Base-by-base conservation (phyloP, 2,797 vertebrate genomes). In the Xenopus petersii region DNA sequence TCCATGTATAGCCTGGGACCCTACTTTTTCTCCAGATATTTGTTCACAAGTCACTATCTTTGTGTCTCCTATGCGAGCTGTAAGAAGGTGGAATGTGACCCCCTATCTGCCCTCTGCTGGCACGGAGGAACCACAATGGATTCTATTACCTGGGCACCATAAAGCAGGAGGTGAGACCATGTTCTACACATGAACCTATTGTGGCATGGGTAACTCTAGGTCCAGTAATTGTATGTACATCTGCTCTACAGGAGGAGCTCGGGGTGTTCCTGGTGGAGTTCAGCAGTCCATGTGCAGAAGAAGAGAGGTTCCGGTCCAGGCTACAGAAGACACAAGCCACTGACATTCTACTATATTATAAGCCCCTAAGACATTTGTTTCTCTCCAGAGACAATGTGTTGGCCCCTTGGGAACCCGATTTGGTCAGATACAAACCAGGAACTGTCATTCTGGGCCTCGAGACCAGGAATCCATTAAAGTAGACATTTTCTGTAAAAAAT, bases 71-170 rank as follows among this genome's bases (percentile, higher is more conserved):
- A 74, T 12, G 73, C 81, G 3, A 75, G 82, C 0, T 82, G 71
- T 81, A 70, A 76, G 74, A 68, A 73, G 13, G 33, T 82, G 55
- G 77, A 74, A 62, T 48, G 76, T 74, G 61, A 68, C 60, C 0
- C 26, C 67, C 36, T 61, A 62, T 42, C 60, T 75, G 58, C 69
- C 70, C 6, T 73, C 83, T 95, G 56, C 82, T 97, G 82, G 94
- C 92, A 42, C 91, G 92, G 84, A 88, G 83, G 73, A 88, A 91
- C 54, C 58, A 15, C 11, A 93, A 94, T 59, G 92, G 92, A 1
- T 88, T 94, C 79, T 96, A 94, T 82, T 92, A 96, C 75, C 55
- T 0, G 49, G 94, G 90, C 13, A 93, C 85, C 62, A 82, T 95
- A 46, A 89, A 88, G 79, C 81, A 92, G 30, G 85, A 90, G 83